phyloP scores from a whole-genome alignment of 1,140 invertebrate genomes.

The Maniola jurtina region DNA sequence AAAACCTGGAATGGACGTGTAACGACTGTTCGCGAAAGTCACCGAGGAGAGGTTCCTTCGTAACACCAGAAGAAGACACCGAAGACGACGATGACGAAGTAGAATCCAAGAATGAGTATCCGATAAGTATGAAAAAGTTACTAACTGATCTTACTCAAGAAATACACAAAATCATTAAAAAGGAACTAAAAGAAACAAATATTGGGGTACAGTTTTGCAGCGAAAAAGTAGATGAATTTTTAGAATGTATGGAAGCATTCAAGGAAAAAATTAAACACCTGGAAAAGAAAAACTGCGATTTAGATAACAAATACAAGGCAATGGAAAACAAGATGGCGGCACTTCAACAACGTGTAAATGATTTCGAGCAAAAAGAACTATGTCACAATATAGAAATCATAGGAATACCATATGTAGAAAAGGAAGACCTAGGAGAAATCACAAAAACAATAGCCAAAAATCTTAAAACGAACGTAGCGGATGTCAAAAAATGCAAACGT shows the following conservation, averaged over 20 bases:
- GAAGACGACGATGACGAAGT: too few species aligned
- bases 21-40: too few species aligned
- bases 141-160: too few species aligned
- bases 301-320: constrained; percentile 11
- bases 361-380: constrained; percentile 13
- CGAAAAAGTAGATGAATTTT: constrained; percentile 14
- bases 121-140: too few species aligned
- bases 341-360: constrained; percentile 11
- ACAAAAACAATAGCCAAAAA: constrained; percentile 3
- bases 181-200: too few species aligned
- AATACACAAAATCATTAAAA: too few species aligned
- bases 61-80: too few species aligned
- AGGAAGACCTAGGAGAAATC: background rate
- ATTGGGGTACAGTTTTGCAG: constrained; percentile 14
- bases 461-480: too few species aligned
- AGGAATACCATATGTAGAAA: background rate
- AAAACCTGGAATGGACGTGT: too few species aligned
- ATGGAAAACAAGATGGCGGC: constrained; percentile 13
- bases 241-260: background rate
- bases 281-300: constrained; percentile 10
- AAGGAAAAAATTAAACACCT: constrained; percentile 8
- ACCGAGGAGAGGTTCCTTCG: too few species aligned
- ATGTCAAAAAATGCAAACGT: too few species aligned
- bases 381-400: constrained; percentile 12
- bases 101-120: too few species aligned